Conservation (phyloP, 2,888 invertebrate genomes). For the Hermaeophaga mercurialis region DNA sequence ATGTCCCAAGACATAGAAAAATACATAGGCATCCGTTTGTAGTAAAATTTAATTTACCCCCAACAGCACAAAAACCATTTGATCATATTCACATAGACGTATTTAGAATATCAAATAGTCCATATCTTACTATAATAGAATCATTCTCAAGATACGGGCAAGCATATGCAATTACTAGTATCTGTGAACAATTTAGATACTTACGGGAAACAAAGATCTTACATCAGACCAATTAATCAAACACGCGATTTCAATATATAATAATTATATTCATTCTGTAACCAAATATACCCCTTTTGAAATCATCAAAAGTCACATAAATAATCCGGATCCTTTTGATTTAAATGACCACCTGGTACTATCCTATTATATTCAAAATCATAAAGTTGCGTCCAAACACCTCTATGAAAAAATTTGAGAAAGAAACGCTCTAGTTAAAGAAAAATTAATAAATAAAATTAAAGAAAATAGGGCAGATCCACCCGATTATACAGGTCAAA, state of each 20-base stretch:
- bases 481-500: background rate
- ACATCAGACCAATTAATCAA: slow-evolving; percentile 17
- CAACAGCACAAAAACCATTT: slow-evolving; percentile 23
- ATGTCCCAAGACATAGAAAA: background rate
- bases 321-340: slow-evolving; percentile 15
- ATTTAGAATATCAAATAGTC: slow-evolving; percentile 23
- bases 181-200: slow-evolving; percentile 7
- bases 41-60: slow-evolving; percentile 22
- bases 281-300: slow-evolving; percentile 28
- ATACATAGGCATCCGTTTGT: slow-evolving; percentile 9
- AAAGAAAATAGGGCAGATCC: background rate
- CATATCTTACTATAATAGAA: too few species aligned
- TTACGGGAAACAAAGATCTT: slow-evolving; percentile 4
- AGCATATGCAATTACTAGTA: background rate
- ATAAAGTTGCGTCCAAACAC: slow-evolving; percentile 2
- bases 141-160: too few species aligned
- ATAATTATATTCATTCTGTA: slow-evolving; percentile 26
- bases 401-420: slow-evolving; percentile 2
- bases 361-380: slow-evolving; percentile 12
- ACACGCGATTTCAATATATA: slow-evolving; percentile 29
- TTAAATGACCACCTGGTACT: slow-evolving; percentile 1
- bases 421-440: background rate
- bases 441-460: background rate
- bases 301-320: slow-evolving; percentile 27
- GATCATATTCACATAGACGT: slow-evolving; percentile 21